Percentiles rank a stretch among this genome's conserved stretches.
Conservation (phyloP, 1,140 invertebrate species). For the Polypedilum vanderplanki region DNA sequence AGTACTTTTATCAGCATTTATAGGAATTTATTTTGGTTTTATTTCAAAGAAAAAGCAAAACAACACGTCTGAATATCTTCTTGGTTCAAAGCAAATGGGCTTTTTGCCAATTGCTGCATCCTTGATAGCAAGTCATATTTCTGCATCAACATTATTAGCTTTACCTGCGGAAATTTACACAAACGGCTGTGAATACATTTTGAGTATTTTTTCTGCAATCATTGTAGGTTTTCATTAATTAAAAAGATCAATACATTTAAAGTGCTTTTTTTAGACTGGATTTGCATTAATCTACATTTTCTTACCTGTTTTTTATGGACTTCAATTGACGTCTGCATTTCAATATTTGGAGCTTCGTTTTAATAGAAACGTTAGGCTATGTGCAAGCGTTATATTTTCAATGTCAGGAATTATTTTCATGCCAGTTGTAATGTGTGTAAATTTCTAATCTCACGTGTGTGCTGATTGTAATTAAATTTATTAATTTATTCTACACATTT, state of each 20-base stretch:
- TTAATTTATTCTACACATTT: neutral
- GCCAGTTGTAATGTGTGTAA: conserved; percentile 48
- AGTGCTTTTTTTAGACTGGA: conserved; percentile 39
- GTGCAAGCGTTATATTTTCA: conserved; percentile 60
- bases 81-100: conserved; percentile 74
- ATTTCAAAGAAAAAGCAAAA: conserved; percentile 65
- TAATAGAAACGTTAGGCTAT: conserved; percentile 50
- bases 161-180: conserved; percentile 80
- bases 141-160: conserved; percentile 57
- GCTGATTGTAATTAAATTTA: neutral
- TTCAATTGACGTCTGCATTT: conserved; percentile 50
- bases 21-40: conserved; percentile 75
- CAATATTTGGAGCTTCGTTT: conserved; percentile 68
- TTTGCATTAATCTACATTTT: conserved; percentile 46
- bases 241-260: conserved; percentile 39
- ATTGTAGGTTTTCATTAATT: conserved; percentile 30
- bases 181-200: conserved; percentile 70
- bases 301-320: conserved; percentile 78
- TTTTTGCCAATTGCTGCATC: conserved; percentile 74
- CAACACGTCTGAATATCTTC: conserved; percentile 67
- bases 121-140: conserved; percentile 63
- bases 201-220: conserved; percentile 34
- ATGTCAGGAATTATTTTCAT: conserved; percentile 53
- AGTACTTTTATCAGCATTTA: conserved; percentile 60
- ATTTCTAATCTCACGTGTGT: neutral